Base-by-base conservation (phyloP, 2,113 vertebrate species). In the Physeter macrocephalus region DNA sequence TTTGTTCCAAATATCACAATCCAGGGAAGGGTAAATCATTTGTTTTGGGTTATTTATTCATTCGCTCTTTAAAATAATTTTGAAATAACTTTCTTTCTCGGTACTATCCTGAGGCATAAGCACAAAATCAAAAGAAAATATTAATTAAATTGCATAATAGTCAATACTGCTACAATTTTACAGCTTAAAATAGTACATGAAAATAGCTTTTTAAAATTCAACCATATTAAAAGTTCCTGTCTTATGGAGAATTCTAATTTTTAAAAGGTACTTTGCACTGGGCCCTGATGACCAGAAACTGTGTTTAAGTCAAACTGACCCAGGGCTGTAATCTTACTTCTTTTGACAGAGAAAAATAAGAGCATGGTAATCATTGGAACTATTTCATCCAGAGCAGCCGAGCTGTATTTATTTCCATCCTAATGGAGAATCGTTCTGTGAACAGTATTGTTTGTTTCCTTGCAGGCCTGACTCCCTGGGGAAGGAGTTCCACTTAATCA, bases 231-330 rank as follows among this genome's bases (percentile, higher is more conserved):
- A 92, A 80, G 2, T 39, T 93, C 27, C 20, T 34, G 87, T 89
- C 49, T 77, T 61, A 75, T 71, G 4, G 39, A 93, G n/a, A 95
- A 75, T 74, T 88, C 43, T 87, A 11, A 71, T 90, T 77, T 96
- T 84, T 66, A 41, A 85, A 88, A 92, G 36, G 9, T 64, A 88
- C 43, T 82, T 94, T 91, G 14, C 36, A 82, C 10, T 57, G 29
- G 43, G 21, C 39, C 52, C 21, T 81, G 72, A 92, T 46, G 67
- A 95, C 78, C 91, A 97, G 82, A 64, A 92, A 74, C 29, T 84
- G 18, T 27, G 23, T 87, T 84, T 75, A 94, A 96, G 97, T 97
- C 96, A 97, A 87, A 96, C 64, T 97, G 96, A 97, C 96, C 95
- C 46, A 85, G 84, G 4, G 34, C 86, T 81, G 54, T 84, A 93